Base-by-base conservation (phyloP, 2,113 vertebrate species). In the Andinoacara biseriatus region DNA sequence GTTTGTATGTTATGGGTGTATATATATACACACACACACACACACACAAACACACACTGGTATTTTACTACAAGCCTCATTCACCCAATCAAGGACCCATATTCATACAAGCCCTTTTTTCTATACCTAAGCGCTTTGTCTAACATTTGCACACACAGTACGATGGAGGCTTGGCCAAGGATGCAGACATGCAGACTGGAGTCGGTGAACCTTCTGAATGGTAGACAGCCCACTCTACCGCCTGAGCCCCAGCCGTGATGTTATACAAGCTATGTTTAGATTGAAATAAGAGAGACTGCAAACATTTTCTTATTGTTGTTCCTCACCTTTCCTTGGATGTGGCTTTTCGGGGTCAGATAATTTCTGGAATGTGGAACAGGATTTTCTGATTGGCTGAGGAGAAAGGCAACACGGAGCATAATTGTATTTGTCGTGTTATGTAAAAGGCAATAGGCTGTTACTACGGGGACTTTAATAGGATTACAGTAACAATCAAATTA, bases 361-460 rank as follows among this genome's bases (percentile, higher is more conserved):
- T 78, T 78, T 67, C 57, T 40, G 22, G 62, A 63, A 33, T 58
- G 49, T 83, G 80, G 61, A 81, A 69, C 54, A 60, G 76, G 87
- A 86, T 76, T 85, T 87, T 87, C 35, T 75, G 58, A 83, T 76
- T 85, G 54, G 69, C 80, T 60, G 82, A 33, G 62, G 38, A 82
- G 65, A 88, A 91, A 90, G 80, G 84, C 75, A 80, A 80, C 74
- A 17, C 31, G 52, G 46, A 75, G 35, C 62, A 75, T 87, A 86
- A 91, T 90, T 82, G 35, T 78, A 80, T 84, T 92, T 92, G 82
- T 81, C 5, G 24, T 72, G 81, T 93, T 93, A 86, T 81, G 77
- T 86, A 90, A 91, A 86, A 82, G 46, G 78, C 77, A 81, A 57
- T 31, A 22, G 77, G 86, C 82, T 84, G 81, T 76, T 85, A 54